Evolutionary conservation across 2,113 vertebrate species (phyloP).

Genomic region (Aptenodytes patagonicus): DNA sequence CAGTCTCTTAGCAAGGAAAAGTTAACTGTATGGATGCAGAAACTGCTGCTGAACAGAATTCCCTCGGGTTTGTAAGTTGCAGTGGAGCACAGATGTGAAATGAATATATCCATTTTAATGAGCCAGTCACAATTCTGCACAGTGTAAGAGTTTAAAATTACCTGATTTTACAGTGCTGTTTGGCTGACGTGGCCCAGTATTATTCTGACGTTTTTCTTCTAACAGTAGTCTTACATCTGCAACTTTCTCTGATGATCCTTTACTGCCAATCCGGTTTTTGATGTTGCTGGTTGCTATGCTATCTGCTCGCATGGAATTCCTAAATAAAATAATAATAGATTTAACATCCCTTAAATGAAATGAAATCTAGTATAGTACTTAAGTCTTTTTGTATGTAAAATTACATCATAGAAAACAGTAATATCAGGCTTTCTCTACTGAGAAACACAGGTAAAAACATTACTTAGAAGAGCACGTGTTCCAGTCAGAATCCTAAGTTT

Average conservation of each 20-base stretch:
- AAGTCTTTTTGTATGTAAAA: background rate
- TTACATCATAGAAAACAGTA: background rate
- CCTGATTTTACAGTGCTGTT: slow-evolving; percentile 80
- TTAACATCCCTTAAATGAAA: background rate
- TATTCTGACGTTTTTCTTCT: slow-evolving; percentile 91
- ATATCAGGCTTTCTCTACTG: background rate
- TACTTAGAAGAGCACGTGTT: background rate
- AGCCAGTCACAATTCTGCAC: background rate
- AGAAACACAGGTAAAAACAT: background rate
- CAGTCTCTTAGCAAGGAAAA: background rate
- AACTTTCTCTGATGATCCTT: slow-evolving; percentile 81
- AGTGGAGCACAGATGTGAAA: background rate
- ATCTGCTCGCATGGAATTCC: slow-evolving; percentile 84
- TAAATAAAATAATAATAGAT: background rate
- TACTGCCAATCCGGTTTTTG: slow-evolving; percentile 87
- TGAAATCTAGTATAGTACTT: background rate
- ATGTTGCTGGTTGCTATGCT: slow-evolving; percentile 77
- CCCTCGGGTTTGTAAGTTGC: background rate
- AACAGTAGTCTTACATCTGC: slow-evolving; percentile 89
- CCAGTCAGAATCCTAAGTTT: background rate
- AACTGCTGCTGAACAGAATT: background rate
- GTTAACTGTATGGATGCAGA: background rate
- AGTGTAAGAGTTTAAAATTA: background rate
- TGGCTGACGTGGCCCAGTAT: slow-evolving; percentile 67
- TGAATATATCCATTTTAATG: background rate